phyloP scores from a whole-genome alignment of 2,888 invertebrate genomes.

The Abscondita cerata region DNA sequence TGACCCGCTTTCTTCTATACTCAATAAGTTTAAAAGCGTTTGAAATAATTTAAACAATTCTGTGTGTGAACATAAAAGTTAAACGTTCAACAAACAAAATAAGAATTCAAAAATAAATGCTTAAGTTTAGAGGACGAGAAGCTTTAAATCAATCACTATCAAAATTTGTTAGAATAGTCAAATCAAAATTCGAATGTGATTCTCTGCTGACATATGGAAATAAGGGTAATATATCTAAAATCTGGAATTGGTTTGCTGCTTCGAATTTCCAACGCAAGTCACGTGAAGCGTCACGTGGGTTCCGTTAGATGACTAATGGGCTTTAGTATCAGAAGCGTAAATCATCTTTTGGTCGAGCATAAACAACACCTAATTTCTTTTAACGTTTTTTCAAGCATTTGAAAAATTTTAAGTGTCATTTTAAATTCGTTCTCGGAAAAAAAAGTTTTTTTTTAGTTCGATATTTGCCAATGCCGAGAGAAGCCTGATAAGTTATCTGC shows the following conservation, averaged over 20 bases:
- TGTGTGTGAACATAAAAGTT: too few species aligned
- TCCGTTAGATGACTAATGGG: constrained; percentile 37
- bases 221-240: constrained; percentile 37
- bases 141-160: constrained; percentile 2
- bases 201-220: constrained; percentile 40
- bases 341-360: constrained; percentile 25
- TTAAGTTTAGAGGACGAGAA: too few species aligned
- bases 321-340: constrained; percentile 36
- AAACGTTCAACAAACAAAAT: too few species aligned
- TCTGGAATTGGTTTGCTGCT: constrained; percentile 27
- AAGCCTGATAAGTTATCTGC: constrained; percentile 3
- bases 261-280: constrained; percentile 31
- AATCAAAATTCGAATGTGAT: constrained; percentile 37
- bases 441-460: neutral
- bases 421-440: neutral
- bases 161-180: constrained; percentile 16
- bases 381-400: neutral
- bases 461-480: neutral
- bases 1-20: too few species aligned
- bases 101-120: too few species aligned
- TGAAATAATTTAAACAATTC: too few species aligned
- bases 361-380: constrained; percentile 7
- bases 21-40: too few species aligned
- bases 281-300: constrained; percentile 38
- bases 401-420: neutral